Evolutionary conservation across 2,797 vertebrate genomes (phyloP), one percentile per base, ranked within the genome.

Genomic region (Delichon dasypus): DNA sequence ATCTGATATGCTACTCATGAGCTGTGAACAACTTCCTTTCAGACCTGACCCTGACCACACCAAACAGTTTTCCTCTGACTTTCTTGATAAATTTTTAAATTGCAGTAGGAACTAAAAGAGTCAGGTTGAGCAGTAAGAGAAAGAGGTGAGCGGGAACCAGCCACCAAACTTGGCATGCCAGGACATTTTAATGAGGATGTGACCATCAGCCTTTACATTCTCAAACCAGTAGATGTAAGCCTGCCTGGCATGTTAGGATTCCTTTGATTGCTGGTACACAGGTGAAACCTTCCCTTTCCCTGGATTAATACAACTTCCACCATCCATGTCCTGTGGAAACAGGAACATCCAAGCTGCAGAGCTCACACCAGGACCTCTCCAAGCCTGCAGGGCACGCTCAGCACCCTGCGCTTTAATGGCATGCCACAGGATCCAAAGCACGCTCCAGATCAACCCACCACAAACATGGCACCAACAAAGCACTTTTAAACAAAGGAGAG

Each of bases 131-230:
- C 36, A 88, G 54, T 67, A 79, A 38, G 7, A 88, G 36, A 91
- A 84, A 45, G 45, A 80, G 4, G 22, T 17, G 21, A 93, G 48
- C 45, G 79, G 54, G 26, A 88, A 68, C 40, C 34, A 81, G 18
- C 34, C 85, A 72, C 25, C 55, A 40, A 81, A 50, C 13, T 16
- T 34, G 7, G 42, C 30, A 76, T 19, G 25, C 23, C 16, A 54
- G 40, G 54, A 5, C 34, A 55, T 75, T 82, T 79, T 68, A 68
- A 21, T 50, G 58, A 80, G 68, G 72, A 90, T 78, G 77, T 17
- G 38, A 93, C 91, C 84, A 91, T 55, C 88, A 95, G 94, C 68
- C 78, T 91, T 70, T 51, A 36, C 20, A 64, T 60, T 85, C 47
- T 53, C 29, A 58, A 77, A 11, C 8, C 44, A 44, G 15, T 11